These are phyloP conservation scores for Spongilla lacustris DNA, from an alignment of 37 sponge, comb jelly and placozoan genomes.

Conservation along the genomic window DNA sequence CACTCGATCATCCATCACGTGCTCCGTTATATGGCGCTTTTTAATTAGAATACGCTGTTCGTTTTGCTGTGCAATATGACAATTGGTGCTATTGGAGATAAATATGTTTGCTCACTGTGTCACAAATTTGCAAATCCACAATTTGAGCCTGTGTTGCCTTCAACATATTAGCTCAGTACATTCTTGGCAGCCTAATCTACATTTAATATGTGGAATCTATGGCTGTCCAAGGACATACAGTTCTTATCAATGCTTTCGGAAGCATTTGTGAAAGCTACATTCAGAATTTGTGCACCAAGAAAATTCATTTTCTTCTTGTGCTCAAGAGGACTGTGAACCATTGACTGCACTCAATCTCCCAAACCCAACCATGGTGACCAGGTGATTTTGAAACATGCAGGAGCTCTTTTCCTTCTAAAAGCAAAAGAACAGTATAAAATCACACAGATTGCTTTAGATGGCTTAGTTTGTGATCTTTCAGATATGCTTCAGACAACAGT, in stretches of 20 bases:
- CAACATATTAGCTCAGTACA: constrained; percentile 37
- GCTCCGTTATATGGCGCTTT: background rate
- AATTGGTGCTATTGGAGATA: background rate
- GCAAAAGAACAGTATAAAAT: background rate
- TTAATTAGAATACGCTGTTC: background rate
- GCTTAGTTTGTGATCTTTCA: background rate
- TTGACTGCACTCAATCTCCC: too few species aligned
- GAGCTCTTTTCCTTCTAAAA: constrained; percentile 42
- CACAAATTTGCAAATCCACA: background rate
- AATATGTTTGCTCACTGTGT: background rate
- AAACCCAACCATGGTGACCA: background rate
- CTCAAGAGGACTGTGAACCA: too few species aligned
- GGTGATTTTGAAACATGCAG: constrained; percentile 16
- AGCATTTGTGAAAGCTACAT: constrained; percentile 24
- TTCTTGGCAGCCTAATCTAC: constrained; percentile 16
- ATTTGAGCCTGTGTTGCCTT: constrained; percentile 11
- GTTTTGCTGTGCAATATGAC: background rate
- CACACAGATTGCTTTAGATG: constrained; percentile 26
- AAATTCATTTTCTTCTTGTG: background rate
- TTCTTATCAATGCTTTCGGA: background rate
- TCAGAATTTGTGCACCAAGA: background rate
- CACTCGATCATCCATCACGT: background rate
- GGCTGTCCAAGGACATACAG: constrained; percentile 29
- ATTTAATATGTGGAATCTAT: constrained; percentile 27
- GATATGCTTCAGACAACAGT: background rate